Conservation (phyloP, 1,140 invertebrate species). For the Lutraria rhynchaena region DNA sequence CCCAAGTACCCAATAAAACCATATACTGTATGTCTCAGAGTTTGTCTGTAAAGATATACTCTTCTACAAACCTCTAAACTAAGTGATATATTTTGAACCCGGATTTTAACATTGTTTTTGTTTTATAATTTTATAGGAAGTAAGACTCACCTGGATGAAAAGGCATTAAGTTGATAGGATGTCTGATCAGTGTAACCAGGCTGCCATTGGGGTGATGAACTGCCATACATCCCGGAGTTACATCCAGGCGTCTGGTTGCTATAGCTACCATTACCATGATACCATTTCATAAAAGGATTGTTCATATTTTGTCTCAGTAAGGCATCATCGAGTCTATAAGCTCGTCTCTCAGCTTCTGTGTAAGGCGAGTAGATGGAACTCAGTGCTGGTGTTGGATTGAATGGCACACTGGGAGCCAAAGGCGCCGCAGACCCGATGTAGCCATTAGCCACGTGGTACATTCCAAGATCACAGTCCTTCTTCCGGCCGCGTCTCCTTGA, state of each 20-base stretch:
- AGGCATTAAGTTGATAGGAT: constrained; percentile 62
- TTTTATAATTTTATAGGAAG: too few species aligned
- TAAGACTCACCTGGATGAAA: constrained; percentile 41
- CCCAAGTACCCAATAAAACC: too few species aligned
- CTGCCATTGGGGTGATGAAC: constrained; percentile 71
- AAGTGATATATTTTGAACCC: too few species aligned
- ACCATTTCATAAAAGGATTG: constrained; percentile 80
- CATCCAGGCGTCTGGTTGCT: constrained; percentile 63
- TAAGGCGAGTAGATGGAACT: constrained; percentile 79
- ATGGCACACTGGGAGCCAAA: constrained; percentile 65
- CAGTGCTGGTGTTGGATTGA: constrained; percentile 68
- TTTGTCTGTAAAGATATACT: too few species aligned
- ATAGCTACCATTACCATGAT: constrained; percentile 69
- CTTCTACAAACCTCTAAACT: too few species aligned
- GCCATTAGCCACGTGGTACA: constrained; percentile 76
- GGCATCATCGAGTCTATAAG: constrained; percentile 78
- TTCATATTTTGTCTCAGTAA: constrained; percentile 78
- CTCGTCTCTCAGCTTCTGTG: constrained; percentile 77
- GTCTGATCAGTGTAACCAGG: constrained; percentile 69
- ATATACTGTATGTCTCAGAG: too few species aligned
- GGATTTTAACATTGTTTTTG: too few species aligned
- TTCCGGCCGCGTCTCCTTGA: constrained; percentile 75
- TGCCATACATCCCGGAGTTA: constrained; percentile 68
- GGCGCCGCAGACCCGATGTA: constrained; percentile 65
- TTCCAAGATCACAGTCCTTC: constrained; percentile 76